A percentile compares a stretch with the other conserved stretches of the same genome.
phyloP scores from a whole-genome alignment of 2,888 invertebrate species.

The Drosophila neonasuta region DNA sequence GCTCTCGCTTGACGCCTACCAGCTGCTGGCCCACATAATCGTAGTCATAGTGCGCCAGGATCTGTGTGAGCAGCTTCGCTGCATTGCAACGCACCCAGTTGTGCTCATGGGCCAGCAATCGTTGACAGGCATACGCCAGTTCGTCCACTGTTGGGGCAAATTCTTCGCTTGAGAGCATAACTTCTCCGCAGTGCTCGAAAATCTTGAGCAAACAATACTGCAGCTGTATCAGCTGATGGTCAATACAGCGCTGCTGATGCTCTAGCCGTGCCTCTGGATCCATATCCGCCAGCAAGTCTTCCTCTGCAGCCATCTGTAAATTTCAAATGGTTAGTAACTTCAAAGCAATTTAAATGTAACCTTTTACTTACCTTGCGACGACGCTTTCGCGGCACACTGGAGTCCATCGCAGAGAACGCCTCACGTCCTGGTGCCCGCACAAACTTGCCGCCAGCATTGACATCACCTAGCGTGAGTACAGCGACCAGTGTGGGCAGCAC shows the following conservation, averaged over 20 bases:
- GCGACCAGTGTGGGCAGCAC: slow-evolving; percentile 85
- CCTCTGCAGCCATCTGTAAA: slow-evolving; percentile 16
- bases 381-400: slow-evolving; percentile 21
- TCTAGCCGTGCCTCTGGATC: slow-evolving; percentile 81
- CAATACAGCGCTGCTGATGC: slow-evolving; percentile 85
- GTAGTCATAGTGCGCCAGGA: slow-evolving; percentile 86
- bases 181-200: slow-evolving; percentile 85
- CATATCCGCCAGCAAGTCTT: slow-evolving; percentile 40
- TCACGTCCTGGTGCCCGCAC: slow-evolving; percentile 83
- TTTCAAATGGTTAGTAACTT: rapidly evolving
- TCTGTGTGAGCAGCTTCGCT: slow-evolving; percentile 88
- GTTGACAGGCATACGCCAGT: slow-evolving; percentile 87
- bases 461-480: slow-evolving; percentile 83
- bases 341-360: background rate
- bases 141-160: slow-evolving; percentile 82
- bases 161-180: slow-evolving; percentile 82
- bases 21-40: slow-evolving; percentile 84
- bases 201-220: slow-evolving; percentile 88
- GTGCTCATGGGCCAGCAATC: slow-evolving; percentile 90
- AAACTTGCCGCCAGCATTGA: slow-evolving; percentile 84
- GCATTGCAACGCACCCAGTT: slow-evolving; percentile 92
- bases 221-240: slow-evolving; percentile 90
- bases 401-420: slow-evolving; percentile 23
- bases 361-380: slow-evolving; percentile 41
- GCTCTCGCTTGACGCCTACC: slow-evolving; percentile 74